A percentile compares a stretch with the other conserved stretches of the same genome.
phyloP scores from a whole-genome alignment of 2,888 invertebrate species.

The Asteroscopus sphinx region DNA sequence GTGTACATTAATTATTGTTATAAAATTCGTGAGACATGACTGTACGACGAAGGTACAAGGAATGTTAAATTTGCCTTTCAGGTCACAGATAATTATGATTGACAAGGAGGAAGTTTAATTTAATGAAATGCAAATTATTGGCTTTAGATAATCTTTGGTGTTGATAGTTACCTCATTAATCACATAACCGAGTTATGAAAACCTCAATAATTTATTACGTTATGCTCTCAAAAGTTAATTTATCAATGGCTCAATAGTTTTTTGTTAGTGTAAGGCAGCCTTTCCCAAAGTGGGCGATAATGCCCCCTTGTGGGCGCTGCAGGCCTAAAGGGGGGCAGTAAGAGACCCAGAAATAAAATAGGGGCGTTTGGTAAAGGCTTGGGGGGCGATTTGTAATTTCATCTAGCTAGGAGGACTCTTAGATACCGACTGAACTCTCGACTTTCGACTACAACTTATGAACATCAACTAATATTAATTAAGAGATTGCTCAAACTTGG shows the following conservation, averaged over 20 bases:
- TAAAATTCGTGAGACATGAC: conserved; percentile 27
- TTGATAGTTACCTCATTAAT: conserved; percentile 25
- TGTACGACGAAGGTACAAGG: conserved; percentile 13
- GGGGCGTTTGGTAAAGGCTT: too few relatives aligned
- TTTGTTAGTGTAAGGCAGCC: too few relatives aligned
- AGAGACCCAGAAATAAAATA: too few relatives aligned
- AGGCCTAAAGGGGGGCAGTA: too few relatives aligned
- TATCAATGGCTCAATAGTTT: conserved; percentile 25
- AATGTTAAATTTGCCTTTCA: conserved; percentile 29
- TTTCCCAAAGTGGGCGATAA: too few relatives aligned
- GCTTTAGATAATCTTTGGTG: conserved; percentile 11
- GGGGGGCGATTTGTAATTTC: too few relatives aligned
- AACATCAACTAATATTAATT: too few relatives aligned
- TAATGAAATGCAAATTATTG: conserved; percentile 34
- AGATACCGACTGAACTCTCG: too few relatives aligned
- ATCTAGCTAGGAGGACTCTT: too few relatives aligned
- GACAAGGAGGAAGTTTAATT: conserved; percentile 24
- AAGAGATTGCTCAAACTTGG: too few relatives aligned
- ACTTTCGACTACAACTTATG: too few relatives aligned
- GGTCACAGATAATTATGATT: conserved; percentile 34
- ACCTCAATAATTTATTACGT: conserved; percentile 10
- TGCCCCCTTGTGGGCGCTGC: too few relatives aligned
- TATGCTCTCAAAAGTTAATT: conserved; percentile 31
- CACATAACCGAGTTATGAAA: conserved; percentile 29
- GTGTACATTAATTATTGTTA: conserved; percentile 41